These are phyloP conservation scores for Julus scanicus DNA, from an alignment of 2,888 invertebrate species.

Conservation along the genomic window DNA sequence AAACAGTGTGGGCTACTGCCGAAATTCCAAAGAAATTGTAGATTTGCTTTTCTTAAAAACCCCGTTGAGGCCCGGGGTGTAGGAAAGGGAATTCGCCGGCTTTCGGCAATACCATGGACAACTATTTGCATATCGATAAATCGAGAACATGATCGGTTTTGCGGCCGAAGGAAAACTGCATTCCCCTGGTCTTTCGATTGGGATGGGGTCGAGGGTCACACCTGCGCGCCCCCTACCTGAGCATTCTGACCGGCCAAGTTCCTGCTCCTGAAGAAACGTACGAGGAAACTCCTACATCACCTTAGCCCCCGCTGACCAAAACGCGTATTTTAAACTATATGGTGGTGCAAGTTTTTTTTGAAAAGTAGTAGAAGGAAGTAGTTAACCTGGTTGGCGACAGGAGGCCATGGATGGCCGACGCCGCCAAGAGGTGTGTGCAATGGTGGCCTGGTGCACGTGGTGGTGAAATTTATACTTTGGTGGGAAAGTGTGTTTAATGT, in stretches of 20 bases:
- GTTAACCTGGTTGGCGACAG: neutral
- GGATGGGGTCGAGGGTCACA: neutral
- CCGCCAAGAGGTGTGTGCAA: neutral
- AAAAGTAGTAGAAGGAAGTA: neutral
- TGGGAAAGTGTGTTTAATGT: no score
- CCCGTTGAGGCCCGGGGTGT: no score
- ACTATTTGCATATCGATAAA: neutral
- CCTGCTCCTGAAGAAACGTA: no score
- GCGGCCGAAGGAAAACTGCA: constrained; percentile 6
- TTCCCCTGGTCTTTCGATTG: constrained; percentile 19
- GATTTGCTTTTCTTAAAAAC: neutral
- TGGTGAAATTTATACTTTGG: no score
- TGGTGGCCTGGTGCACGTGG: no score
- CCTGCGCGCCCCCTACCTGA: constrained; percentile 22
- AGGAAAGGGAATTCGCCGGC: neutral
- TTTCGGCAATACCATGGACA: neutral
- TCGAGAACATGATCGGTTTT: constrained; percentile 35
- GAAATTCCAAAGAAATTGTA: neutral
- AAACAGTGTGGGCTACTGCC: neutral
- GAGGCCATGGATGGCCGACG: neutral
- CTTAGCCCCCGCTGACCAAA: neutral
- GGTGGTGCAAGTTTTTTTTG: neutral
- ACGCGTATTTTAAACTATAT: neutral
- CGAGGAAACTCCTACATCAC: neutral
- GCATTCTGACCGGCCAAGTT: neutral